phyloP scores from a whole-genome alignment of 1,140 invertebrate species.

The Stenopsyche tienmushanensis region DNA sequence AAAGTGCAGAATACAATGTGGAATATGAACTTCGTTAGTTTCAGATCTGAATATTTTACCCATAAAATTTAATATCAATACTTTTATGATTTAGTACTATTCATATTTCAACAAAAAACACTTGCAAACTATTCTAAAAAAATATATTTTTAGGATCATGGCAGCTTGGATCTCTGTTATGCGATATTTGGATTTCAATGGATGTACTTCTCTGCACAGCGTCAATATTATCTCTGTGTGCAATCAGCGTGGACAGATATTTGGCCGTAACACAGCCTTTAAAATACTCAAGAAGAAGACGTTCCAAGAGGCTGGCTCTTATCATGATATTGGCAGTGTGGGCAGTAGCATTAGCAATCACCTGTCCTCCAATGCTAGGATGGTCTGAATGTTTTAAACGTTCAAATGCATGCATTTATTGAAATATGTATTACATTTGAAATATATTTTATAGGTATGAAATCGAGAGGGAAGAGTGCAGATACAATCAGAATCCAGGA shows the following conservation, averaged over 20 bases:
- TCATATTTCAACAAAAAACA: too few species aligned
- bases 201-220: conserved; percentile 92
- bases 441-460: conserved; percentile 61
- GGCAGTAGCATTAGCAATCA: conserved; percentile 77
- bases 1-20: too few species aligned
- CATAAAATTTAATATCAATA: too few species aligned
- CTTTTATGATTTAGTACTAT: too few species aligned
- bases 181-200: conserved; percentile 88
- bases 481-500: conserved; percentile 77
- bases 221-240: conserved; percentile 75
- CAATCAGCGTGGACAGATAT: conserved; percentile 85
- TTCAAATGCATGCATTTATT: too few species aligned
- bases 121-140: too few species aligned
- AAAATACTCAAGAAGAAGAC: conserved; percentile 73
- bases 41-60: too few species aligned
- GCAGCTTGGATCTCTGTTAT: conserved; percentile 76
- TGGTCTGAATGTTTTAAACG: conserved; percentile 62
- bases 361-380: conserved; percentile 80
- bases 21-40: too few species aligned
- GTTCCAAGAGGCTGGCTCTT: conserved; percentile 75
- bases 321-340: conserved; percentile 82
- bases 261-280: conserved; percentile 83
- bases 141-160: conserved; percentile 68
- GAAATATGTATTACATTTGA: not conserved
- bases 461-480: conserved; percentile 62